Evolutionary conservation across 2,797 vertebrate species (phyloP).

Genomic region (Odontamblyopus rebecca): DNA sequence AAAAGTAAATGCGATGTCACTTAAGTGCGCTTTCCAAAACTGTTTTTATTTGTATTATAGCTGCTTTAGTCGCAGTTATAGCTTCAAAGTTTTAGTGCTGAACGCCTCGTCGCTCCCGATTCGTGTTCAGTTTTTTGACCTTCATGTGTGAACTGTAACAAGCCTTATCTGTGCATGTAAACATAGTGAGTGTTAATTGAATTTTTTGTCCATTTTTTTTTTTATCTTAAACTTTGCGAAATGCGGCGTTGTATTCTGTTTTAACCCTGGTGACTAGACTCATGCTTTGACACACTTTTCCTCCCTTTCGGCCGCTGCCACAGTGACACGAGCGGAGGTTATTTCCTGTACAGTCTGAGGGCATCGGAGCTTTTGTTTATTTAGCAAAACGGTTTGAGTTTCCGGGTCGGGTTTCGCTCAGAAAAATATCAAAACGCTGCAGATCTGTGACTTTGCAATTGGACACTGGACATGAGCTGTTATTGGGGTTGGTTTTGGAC

Average conservation of each 20-base stretch:
- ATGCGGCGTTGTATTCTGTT: not conserved
- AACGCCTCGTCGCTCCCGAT: no score
- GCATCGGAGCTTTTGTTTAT: slow-evolving; percentile 1
- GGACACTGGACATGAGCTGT: not conserved
- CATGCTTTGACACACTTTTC: not conserved
- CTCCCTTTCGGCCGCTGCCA: not conserved
- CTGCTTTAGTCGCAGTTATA: no score
- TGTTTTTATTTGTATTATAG: no score
- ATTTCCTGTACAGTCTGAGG: not conserved
- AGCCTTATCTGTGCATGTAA: no score
- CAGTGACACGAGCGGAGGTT: not conserved
- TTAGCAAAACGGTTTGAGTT: not conserved
- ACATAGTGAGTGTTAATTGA: no score
- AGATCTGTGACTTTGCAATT: not conserved
- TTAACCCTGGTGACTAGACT: not conserved
- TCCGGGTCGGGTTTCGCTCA: not conserved
- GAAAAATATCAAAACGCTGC: not conserved
- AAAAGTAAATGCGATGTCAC: no score
- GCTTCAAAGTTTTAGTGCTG: no score
- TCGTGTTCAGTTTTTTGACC: no score
- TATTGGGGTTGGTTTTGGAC: slow-evolving; percentile 13
- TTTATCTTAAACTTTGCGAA: no score
- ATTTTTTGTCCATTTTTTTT: no score
- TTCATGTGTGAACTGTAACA: no score
- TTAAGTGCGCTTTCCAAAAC: no score